Evolutionary conservation across 2,888 invertebrate genomes (phyloP), one percentile per base, ranked within the genome.

Genomic region (Lepidochitona cinerea): DNA sequence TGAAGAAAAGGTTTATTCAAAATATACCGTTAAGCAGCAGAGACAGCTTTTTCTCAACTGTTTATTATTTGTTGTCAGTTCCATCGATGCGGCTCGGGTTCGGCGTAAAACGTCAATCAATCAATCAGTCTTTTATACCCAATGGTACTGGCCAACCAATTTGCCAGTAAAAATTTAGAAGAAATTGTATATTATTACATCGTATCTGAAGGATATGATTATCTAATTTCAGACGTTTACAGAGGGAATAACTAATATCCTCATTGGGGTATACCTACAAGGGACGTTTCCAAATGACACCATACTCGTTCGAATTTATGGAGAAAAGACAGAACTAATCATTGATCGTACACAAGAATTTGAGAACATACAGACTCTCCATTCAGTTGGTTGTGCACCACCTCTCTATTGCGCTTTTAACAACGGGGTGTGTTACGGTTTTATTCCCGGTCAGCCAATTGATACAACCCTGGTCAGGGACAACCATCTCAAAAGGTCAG

Each of bases 161-260:
- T n/a, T n/a, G n/a, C n/a, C n/a, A n/a, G n/a, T n/a, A n/a, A n/a
- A n/a, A n/a, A n/a, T n/a, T n/a, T n/a, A n/a, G n/a, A n/a, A n/a
- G n/a, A n/a, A n/a, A n/a, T n/a, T n/a, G n/a, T n/a, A n/a, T 75
- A 14, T 37, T 36, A 26, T 70, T 49, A 52, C 12, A 52, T 70
- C 74, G 74, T 52, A 69, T 29, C 26, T n/a, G 37, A 35, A n/a
- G 59, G 18, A n/a, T n/a, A n/a, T n/a, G n/a, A n/a, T 4, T 71
- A 6, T 68, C 29, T 69, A 37, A 74, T 81, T 83, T 5, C 92
- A 98, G 97, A 91, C 94, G 87, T 97, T 98, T 91, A 97, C 96
- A 78, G 96, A 97, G 93, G 98, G 98, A 64, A 96, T 97, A 78
- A 97, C 97, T 67, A 98, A 98, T 92, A 96, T 96, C 91, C 92